These are phyloP conservation scores for Anguilla japonica DNA, from an alignment of 2,113 vertebrate genomes.

Conservation along the genomic window DNA sequence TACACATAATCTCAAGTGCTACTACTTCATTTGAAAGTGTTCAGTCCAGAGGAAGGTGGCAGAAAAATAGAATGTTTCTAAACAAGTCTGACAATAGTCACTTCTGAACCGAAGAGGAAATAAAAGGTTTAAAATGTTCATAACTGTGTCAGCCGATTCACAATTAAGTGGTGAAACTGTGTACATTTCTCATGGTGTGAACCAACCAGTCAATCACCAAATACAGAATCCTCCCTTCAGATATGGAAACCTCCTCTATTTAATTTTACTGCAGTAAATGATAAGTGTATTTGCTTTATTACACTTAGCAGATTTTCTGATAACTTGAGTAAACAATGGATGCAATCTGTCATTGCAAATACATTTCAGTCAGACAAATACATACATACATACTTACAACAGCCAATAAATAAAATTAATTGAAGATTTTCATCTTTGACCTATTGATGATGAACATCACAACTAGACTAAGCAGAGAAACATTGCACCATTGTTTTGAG, in stretches of 20 bases:
- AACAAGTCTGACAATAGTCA: neutral
- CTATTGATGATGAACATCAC: neutral
- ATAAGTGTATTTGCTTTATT: neutral
- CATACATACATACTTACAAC: neutral
- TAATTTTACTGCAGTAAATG: neutral
- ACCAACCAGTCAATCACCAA: neutral
- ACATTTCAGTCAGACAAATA: neutral
- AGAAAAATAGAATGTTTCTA: neutral
- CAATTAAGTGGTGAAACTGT: neutral
- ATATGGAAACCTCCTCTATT: neutral
- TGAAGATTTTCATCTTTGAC: neutral
- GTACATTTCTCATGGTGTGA: neutral
- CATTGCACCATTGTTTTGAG: neutral
- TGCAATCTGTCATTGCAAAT: neutral
- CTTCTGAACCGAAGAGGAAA: neutral
- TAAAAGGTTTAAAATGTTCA: neutral
- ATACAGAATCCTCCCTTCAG: neutral
- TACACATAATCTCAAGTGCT: neutral
- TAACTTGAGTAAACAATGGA: neutral
- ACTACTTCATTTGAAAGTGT: neutral
- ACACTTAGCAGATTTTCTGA: neutral
- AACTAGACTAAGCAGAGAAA: neutral
- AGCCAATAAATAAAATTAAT: neutral
- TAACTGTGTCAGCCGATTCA: neutral
- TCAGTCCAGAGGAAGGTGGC: neutral